phyloP scores from a whole-genome alignment of 2,888 invertebrate genomes.

The Herminia tarsipennalis region DNA sequence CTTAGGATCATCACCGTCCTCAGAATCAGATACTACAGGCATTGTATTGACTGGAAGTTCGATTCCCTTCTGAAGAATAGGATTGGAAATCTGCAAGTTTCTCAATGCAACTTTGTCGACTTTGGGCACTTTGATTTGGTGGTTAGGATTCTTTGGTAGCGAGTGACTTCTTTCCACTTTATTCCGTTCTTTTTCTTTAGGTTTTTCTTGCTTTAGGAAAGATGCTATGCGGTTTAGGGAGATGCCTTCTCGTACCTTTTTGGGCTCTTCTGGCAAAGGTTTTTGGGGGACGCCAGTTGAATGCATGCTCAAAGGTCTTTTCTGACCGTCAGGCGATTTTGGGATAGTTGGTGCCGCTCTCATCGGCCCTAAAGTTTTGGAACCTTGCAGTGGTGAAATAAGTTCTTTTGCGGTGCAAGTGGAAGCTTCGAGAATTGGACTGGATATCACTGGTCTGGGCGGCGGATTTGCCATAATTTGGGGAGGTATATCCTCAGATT shows the following conservation, averaged over 20 bases:
- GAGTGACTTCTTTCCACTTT: slow-evolving; percentile 84
- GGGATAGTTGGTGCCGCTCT: slow-evolving; percentile 86
- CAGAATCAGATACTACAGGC: slow-evolving; percentile 84
- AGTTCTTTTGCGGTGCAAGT: slow-evolving; percentile 92
- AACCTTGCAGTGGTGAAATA: slow-evolving; percentile 87
- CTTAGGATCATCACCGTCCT: slow-evolving; percentile 83
- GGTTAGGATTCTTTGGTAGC: slow-evolving; percentile 84
- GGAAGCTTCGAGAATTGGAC: slow-evolving; percentile 92
- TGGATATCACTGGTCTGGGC: slow-evolving; percentile 91
- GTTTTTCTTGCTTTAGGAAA: slow-evolving; percentile 88
- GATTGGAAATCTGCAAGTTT: slow-evolving; percentile 93
- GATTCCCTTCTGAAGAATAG: slow-evolving; percentile 90
- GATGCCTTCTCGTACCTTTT: slow-evolving; percentile 85
- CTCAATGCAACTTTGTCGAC: slow-evolving; percentile 90
- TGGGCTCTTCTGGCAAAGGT: slow-evolving; percentile 80
- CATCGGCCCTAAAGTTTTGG: slow-evolving; percentile 86
- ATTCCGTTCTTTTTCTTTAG: slow-evolving; percentile 80
- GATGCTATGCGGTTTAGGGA: slow-evolving; percentile 91
- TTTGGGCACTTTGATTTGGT: slow-evolving; percentile 87
- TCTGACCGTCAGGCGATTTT: slow-evolving; percentile 67
- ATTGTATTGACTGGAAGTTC: slow-evolving; percentile 86
- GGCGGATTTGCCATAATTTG: slow-evolving; percentile 85
- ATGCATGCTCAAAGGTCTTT: slow-evolving; percentile 83
- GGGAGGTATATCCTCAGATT: slow-evolving; percentile 63
- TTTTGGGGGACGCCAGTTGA: slow-evolving; percentile 69